phyloP scores from a whole-genome alignment of 2,113 vertebrate species.

The Gasterosteus nipponicus region DNA sequence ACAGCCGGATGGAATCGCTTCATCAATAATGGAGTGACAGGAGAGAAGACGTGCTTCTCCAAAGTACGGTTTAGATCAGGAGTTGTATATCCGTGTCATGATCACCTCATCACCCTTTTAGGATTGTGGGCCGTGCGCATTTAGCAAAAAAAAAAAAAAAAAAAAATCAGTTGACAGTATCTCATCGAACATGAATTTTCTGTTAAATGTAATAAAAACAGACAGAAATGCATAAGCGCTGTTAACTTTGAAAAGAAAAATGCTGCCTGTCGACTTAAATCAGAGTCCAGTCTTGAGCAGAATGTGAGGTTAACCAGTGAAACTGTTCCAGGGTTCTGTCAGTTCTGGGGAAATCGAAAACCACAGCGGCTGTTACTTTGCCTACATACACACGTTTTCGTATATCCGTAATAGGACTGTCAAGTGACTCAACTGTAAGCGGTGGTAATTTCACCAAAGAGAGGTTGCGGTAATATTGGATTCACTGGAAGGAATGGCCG shows the following conservation, averaged over 20 bases:
- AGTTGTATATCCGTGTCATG: slow-evolving; percentile 22
- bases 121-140: slow-evolving; percentile 7
- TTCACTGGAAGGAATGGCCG: not conserved
- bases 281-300: slow-evolving; percentile 39
- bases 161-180: slow-evolving; percentile 25
- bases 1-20: not conserved
- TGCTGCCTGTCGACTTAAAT: slow-evolving; percentile 55
- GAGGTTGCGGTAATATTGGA: not conserved
- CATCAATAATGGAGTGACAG: slow-evolving; percentile 13
- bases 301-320: slow-evolving; percentile 62
- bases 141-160: not conserved
- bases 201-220: slow-evolving; percentile 36
- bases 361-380: slow-evolving; percentile 46
- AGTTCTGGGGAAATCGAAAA: slow-evolving; percentile 49
- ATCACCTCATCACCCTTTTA: slow-evolving; percentile 27
- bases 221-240: slow-evolving; percentile 7
- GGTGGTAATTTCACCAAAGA: slow-evolving; percentile 11
- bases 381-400: slow-evolving; percentile 46
- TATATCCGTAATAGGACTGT: slow-evolving; percentile 1
- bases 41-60: slow-evolving; percentile 35
- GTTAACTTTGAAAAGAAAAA: slow-evolving; percentile 52
- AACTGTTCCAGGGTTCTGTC: slow-evolving; percentile 51
- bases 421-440: slow-evolving; percentile 3
- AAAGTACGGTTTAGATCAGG: not conserved
- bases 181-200: slow-evolving; percentile 30